These are phyloP conservation scores for Luehdorfia chinensis DNA, from an alignment of 1,140 invertebrate species.

Conservation along the genomic window DNA sequence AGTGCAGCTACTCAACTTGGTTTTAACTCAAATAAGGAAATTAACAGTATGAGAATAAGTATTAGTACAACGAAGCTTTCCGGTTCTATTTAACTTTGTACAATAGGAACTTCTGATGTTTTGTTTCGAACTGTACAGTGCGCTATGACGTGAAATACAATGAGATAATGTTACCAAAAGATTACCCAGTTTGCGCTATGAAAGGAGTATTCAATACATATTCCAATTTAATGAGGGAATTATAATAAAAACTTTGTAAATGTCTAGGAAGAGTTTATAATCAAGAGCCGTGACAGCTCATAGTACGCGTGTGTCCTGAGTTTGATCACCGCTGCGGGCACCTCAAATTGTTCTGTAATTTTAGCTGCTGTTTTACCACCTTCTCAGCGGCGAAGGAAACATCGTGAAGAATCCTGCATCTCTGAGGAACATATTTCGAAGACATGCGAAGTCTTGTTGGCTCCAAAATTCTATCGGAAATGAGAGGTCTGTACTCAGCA, in stretches of 20 bases:
- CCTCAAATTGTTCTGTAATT: no score
- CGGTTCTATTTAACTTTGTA: slow-evolving; percentile 4
- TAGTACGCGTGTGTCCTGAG: background rate
- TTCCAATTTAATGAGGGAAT: no score
- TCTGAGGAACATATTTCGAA: no score
- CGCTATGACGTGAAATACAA: background rate
- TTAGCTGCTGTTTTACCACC: no score
- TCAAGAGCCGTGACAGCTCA: background rate
- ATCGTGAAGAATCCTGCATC: no score
- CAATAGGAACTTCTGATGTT: slow-evolving; percentile 11
- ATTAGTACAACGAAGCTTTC: slow-evolving; percentile 1
- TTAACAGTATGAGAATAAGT: slow-evolving; percentile 4
- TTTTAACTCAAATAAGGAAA: slow-evolving; percentile 1
- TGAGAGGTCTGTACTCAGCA: no score
- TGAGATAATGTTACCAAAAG: slow-evolving; percentile 1
- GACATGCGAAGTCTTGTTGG: no score
- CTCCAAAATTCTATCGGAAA: no score
- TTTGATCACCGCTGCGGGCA: no score
- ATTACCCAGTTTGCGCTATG: background rate
- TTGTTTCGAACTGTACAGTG: background rate
- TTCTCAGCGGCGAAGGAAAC: no score
- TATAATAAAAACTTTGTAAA: background rate
- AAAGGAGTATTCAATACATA: no score
- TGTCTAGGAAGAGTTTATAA: background rate
- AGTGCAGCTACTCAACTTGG: background rate